phyloP scores from a whole-genome alignment of 1,140 invertebrate species.

The Macrotrachela quadricornifera region DNA sequence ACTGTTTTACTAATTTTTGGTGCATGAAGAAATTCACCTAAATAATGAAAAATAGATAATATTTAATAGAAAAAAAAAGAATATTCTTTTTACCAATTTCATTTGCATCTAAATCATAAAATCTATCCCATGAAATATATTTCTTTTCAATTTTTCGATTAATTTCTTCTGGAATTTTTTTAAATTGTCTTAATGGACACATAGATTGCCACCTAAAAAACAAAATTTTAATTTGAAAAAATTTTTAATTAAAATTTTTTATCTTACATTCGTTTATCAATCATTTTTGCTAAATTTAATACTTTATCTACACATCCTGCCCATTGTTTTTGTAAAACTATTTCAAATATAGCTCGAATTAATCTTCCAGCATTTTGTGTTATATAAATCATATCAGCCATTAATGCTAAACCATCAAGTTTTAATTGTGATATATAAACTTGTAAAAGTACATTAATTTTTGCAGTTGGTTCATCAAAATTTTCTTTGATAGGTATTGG shows the following conservation, averaged over 20 bases:
- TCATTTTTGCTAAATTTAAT: conserved; percentile 57
- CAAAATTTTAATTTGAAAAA: not conserved
- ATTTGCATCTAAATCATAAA: conserved; percentile 85
- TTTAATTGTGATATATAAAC: conserved; percentile 57
- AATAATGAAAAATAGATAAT: too few relatives aligned
- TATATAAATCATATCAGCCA: conserved; percentile 77
- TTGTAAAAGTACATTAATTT: conserved; percentile 44
- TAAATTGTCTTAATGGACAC: conserved; percentile 88
- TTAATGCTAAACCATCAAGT: conserved; percentile 63
- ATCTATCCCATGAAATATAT: conserved; percentile 37
- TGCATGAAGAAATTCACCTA: conserved; percentile 60
- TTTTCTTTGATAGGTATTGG: conserved; percentile 98
- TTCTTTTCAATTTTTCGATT: conserved; percentile 97
- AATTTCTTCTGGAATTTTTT: conserved; percentile 91
- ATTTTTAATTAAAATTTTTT: conserved; percentile 21
- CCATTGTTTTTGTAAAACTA: conserved; percentile 66
- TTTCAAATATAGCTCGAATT: conserved; percentile 73
- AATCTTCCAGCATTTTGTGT: conserved; percentile 77
- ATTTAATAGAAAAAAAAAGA: too few relatives aligned
- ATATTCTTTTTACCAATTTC: conserved; percentile 50
- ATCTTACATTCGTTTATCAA: conserved; percentile 53
- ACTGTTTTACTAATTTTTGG: conserved; percentile 91
- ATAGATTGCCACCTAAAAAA: conserved; percentile 71
- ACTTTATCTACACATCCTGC: conserved; percentile 61
- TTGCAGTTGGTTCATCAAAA: conserved; percentile 84